Evolutionary conservation across 2,888 invertebrate species (phyloP), one percentile per base, ranked within the genome.

Genomic region (Catocala nupta): DNA sequence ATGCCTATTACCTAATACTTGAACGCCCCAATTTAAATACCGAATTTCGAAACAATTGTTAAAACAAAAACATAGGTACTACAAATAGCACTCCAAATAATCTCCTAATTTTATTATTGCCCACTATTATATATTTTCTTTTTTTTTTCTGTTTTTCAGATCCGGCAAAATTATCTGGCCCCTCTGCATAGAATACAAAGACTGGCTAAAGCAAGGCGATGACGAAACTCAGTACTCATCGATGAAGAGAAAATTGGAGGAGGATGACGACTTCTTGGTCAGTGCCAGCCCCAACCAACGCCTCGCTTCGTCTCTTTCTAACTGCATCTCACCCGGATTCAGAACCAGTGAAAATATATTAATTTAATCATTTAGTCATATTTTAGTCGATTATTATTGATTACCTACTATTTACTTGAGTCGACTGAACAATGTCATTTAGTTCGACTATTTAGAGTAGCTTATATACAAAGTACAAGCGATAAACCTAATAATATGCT

Each of bases 181-280:
- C 0, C 81, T 94, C 5, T 95, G 95, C 81, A 89, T 93, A 75
- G 94, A 95, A 69, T 95, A 95, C 77, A 93, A 95, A 80, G 93
- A 94, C 70, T 90, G 90, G 81, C 71, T 86, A 6, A 91, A 87
- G 12, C 88, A 89, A 9, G 88, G 88, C 1, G 89, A 90, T 8
- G 89, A 89, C 11, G 89, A 90, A 63, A 90, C 88, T 0, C 93
- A 94, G 65, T 91, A 90, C 74, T 78, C 88, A 0, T 86, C 85
- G 44, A 85, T 90, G 82, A 91, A 89, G 73, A 85, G 85, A 52
- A 93, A 91, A 74, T 65, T 90, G 13, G 92, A 90, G 16, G 94
- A 94, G 52, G 94, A 94, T 5, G 94, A 94, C 47, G 94, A 94
- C 68, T 94, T 89, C 62, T 76, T 94, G 34, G 82, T 90, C 71